These are phyloP conservation scores for Centroberyx gerrardi DNA, from an alignment of 2,797 vertebrate genomes.

Conservation along the genomic window DNA sequence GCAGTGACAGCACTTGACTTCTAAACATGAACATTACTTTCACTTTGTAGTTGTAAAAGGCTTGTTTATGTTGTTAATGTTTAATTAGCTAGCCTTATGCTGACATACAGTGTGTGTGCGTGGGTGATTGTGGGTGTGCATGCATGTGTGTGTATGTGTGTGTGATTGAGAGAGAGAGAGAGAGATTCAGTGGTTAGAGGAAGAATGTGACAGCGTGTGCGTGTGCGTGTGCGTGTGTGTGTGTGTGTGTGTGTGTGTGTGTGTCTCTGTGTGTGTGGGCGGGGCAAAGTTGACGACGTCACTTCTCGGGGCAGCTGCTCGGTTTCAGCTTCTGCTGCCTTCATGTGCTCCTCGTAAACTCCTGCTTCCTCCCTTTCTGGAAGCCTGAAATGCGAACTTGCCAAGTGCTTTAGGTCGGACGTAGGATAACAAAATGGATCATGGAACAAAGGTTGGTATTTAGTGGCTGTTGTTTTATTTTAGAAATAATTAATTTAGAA, in stretches of 20 bases:
- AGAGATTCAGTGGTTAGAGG: not conserved
- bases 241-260: slow-evolving; percentile 4
- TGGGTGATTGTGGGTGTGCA: too few relatives aligned
- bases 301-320: slow-evolving; percentile 75
- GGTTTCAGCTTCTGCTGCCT: slow-evolving; percentile 75
- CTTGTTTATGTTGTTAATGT: slow-evolving; percentile 8
- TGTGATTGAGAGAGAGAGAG: not conserved
- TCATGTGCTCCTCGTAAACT: slow-evolving; percentile 56
- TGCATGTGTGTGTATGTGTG: not conserved
- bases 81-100: not conserved
- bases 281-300: slow-evolving; percentile 56
- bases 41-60: slow-evolving; percentile 3
- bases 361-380: too few relatives aligned
- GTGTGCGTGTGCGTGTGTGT: slow-evolving; percentile 3
- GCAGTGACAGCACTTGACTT: too few relatives aligned
- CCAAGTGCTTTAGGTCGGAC: too few relatives aligned
- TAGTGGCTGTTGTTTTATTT: too few relatives aligned
- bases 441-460: not conserved
- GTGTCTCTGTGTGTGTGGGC: slow-evolving; percentile 45
- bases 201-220: slow-evolving; percentile 26
- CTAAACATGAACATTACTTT: not conserved
- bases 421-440: slow-evolving; percentile 8
- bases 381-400: too few relatives aligned
- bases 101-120: too few relatives aligned
- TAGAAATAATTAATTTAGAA: too few relatives aligned